These are phyloP conservation scores for Cottus gobio DNA, from an alignment of 2,113 vertebrate genomes.

Conservation along the genomic window DNA sequence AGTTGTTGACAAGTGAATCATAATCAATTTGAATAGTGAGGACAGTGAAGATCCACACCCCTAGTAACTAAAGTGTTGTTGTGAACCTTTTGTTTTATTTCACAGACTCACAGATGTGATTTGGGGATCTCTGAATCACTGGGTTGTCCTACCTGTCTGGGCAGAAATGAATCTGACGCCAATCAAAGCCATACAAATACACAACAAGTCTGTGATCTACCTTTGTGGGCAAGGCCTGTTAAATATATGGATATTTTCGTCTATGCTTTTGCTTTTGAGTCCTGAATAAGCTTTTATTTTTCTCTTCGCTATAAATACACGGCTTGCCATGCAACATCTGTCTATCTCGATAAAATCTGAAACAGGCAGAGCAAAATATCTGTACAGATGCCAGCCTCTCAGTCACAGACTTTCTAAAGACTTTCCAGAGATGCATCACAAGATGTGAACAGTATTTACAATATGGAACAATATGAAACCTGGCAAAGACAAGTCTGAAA, in stretches of 20 bases:
- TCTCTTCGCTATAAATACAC: constrained; percentile 26
- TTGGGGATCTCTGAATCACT: background rate
- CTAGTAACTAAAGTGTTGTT: background rate
- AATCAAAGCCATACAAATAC: background rate
- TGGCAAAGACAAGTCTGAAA: background rate
- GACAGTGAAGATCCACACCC: background rate
- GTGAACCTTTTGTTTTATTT: background rate
- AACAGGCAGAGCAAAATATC: constrained; percentile 22
- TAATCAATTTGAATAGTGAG: background rate
- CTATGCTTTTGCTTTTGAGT: constrained; percentile 13
- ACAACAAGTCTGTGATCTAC: background rate
- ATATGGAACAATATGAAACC: background rate
- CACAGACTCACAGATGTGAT: background rate
- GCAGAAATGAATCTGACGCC: background rate
- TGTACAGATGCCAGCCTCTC: background rate
- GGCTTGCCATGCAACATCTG: constrained; percentile 7
- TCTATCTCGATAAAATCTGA: constrained; percentile 35
- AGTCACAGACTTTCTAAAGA: constrained; percentile 3
- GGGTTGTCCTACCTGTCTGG: background rate
- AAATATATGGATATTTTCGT: background rate
- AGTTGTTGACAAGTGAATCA: background rate
- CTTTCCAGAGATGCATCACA: background rate
- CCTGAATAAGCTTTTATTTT: constrained; percentile 21
- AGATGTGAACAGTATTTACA: background rate
- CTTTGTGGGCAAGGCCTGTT: background rate